Percentiles rank a stretch among this genome's conserved stretches.
Conservation (phyloP, 2,797 vertebrate species). For the Sebastes hopkinsi region DNA sequence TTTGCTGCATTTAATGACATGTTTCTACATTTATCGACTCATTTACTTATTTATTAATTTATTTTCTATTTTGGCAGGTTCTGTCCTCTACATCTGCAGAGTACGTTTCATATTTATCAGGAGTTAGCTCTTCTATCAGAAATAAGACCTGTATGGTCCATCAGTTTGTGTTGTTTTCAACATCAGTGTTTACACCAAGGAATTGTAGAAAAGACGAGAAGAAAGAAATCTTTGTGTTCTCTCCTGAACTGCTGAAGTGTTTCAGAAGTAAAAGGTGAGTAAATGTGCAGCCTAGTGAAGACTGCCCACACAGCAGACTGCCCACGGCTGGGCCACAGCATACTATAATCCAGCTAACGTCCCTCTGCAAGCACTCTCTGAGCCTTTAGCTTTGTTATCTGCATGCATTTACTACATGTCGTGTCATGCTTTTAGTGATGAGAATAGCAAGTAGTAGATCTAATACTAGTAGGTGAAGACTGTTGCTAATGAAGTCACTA, state of each 20-base stretch:
- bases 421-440: neutral
- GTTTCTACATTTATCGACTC: no score
- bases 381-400: neutral
- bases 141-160: neutral
- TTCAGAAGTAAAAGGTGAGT: conserved; percentile 12
- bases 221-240: neutral
- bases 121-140: neutral
- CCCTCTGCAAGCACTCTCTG: neutral
- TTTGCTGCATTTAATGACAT: no score
- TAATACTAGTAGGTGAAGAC: neutral
- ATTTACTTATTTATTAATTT: no score
- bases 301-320: conserved; percentile 41
- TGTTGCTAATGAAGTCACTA: conserved; percentile 2
- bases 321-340: conserved; percentile 45
- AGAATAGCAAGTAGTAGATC: neutral
- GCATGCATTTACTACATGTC: neutral
- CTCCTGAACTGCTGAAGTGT: neutral
- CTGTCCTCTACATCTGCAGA: no score
- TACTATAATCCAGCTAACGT: neutral
- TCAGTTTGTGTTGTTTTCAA: neutral
- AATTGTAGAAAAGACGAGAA: neutral
- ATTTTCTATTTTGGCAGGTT: no score
- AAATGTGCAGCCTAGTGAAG: conserved; percentile 25
- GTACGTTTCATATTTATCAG: neutral
- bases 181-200: neutral